A percentile compares a stretch with the other conserved stretches of the same genome.
phyloP scores from a whole-genome alignment of 2,888 invertebrate species.

The Eupithecia subumbrata region DNA sequence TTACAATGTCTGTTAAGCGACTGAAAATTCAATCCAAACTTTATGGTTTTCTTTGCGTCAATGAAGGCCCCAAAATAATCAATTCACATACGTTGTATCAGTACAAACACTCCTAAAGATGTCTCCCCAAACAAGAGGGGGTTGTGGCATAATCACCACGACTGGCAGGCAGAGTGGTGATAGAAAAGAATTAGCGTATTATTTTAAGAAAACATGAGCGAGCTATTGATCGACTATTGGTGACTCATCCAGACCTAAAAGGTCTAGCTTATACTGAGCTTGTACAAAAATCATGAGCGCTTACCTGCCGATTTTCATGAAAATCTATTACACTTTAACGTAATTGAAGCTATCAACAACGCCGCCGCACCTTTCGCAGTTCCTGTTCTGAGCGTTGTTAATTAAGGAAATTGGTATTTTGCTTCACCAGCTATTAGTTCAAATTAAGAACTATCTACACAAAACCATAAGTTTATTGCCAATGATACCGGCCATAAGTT shows the following conservation, averaged over 20 bases:
- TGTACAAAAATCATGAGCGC: slow-evolving; percentile 11
- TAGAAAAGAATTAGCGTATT: background rate
- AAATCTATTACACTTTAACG: slow-evolving; percentile 59
- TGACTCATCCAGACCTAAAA: background rate
- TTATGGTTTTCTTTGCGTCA: background rate
- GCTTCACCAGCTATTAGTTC: slow-evolving; percentile 82
- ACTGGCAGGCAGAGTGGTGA: too few relatives aligned
- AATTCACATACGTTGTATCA: background rate
- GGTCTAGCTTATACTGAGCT: background rate
- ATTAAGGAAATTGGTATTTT: slow-evolving; percentile 84
- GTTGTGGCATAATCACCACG: too few relatives aligned
- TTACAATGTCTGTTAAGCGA: too few relatives aligned
- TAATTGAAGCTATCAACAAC: slow-evolving; percentile 72
- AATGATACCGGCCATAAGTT: slow-evolving; percentile 53
- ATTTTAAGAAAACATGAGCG: background rate
- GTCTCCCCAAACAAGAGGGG: background rate
- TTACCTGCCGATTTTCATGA: slow-evolving; percentile 31
- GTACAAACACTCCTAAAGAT: background rate
- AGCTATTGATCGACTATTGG: background rate
- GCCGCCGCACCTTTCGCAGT: slow-evolving; percentile 75
- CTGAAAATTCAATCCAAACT: background rate
- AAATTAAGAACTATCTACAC: slow-evolving; percentile 78
- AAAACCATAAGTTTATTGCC: slow-evolving; percentile 56
- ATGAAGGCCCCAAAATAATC: background rate
- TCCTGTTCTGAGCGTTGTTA: slow-evolving; percentile 74